A percentile compares a stretch with the other conserved stretches of the same genome.
phyloP scores from a whole-genome alignment of 1,140 invertebrate species.

The Eumaeus atala region DNA sequence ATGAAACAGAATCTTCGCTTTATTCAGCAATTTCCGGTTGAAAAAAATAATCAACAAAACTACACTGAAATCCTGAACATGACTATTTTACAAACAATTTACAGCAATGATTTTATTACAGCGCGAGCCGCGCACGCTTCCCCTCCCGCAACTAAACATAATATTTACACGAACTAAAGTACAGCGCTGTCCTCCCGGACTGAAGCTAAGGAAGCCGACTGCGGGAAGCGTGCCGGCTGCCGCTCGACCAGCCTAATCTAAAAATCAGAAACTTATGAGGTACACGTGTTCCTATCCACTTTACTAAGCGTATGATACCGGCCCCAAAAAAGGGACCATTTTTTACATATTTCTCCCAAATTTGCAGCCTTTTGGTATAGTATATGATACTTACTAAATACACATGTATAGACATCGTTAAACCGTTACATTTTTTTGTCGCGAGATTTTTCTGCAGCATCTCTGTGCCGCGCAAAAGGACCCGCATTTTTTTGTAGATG shows the following conservation, averaged over 20 bases:
- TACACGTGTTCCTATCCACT: constrained; percentile 59
- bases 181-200: constrained; percentile 30
- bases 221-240: constrained; percentile 31
- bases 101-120: constrained; percentile 48
- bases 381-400: constrained; percentile 73
- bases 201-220: constrained; percentile 36
- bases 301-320: constrained; percentile 70
- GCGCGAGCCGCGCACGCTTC: constrained; percentile 36
- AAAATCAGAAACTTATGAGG: constrained; percentile 66
- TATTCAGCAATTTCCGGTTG: constrained; percentile 69
- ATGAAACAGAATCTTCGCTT: constrained; percentile 69
- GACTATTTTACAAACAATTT: constrained; percentile 72
- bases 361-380: constrained; percentile 70
- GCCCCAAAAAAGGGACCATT: constrained; percentile 63
- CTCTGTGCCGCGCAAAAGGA: constrained; percentile 26
- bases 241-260: constrained; percentile 42
- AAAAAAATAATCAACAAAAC: constrained; percentile 71
- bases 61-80: constrained; percentile 68
- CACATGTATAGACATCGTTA: constrained; percentile 70
- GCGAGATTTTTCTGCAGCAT: constrained; percentile 34
- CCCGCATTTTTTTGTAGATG: constrained; percentile 44
- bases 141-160: constrained; percentile 36
- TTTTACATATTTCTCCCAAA: constrained; percentile 66
- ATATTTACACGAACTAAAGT: constrained; percentile 57
- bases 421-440: constrained; percentile 63